These are phyloP conservation scores for Tragelaphus strepsiceros DNA, from an alignment of 2,113 vertebrate genomes.

Conservation along the genomic window DNA sequence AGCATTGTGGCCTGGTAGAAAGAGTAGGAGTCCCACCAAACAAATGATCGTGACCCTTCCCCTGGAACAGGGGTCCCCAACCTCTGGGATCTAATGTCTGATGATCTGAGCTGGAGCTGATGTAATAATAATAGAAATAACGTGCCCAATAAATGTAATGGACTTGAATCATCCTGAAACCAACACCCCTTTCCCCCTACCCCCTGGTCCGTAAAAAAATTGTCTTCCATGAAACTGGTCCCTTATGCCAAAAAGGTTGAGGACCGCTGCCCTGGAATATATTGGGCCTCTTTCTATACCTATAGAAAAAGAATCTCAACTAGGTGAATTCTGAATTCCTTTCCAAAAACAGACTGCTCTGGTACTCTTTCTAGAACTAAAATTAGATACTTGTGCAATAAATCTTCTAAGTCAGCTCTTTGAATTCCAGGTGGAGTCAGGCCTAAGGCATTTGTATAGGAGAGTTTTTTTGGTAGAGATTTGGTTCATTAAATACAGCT, in stretches of 20 bases:
- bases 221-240: neutral
- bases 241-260: neutral
- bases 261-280: neutral
- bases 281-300: neutral
- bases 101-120: neutral
- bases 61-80: neutral
- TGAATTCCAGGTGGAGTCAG: neutral
- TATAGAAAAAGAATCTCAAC: neutral
- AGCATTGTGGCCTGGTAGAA: neutral
- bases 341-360: neutral
- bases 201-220: neutral
- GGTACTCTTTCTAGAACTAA: neutral
- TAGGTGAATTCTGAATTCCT: neutral
- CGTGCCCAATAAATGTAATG: neutral
- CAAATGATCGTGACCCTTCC: neutral
- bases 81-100: neutral
- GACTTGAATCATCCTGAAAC: neutral
- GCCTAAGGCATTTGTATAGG: neutral
- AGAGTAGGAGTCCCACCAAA: neutral
- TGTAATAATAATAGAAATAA: neutral
- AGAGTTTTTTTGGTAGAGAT: neutral
- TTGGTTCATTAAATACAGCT: neutral
- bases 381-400: neutral
- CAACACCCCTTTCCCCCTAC: neutral
- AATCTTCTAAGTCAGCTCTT: neutral